Conservation (phyloP, 2,113 vertebrate species). For the Garra rufa region DNA sequence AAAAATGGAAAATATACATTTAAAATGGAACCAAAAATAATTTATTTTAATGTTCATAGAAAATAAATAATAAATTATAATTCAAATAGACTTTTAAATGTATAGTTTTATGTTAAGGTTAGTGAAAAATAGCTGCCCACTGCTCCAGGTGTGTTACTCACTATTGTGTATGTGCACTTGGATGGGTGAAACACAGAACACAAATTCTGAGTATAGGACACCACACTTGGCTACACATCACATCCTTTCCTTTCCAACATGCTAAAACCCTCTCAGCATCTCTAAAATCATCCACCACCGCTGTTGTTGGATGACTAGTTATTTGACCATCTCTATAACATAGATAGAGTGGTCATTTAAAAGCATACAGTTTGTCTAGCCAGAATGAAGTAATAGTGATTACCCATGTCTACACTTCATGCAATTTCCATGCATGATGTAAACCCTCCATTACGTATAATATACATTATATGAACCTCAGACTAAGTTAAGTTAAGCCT, state of each 20-base stretch:
- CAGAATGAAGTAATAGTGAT: constrained; percentile 1
- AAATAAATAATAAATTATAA: background rate
- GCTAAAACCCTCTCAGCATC: background rate
- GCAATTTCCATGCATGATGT: background rate
- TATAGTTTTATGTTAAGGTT: background rate
- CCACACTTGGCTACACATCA: too few relatives aligned
- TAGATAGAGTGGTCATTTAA: background rate
- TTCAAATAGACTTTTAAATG: background rate
- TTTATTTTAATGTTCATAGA: background rate
- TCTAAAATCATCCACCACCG: background rate
- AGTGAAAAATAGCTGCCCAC: background rate
- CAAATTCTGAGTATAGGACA: too few relatives aligned
- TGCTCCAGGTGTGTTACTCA: too few relatives aligned
- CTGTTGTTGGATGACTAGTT: background rate
- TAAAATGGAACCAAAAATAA: background rate
- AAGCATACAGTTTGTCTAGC: background rate
- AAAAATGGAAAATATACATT: background rate
- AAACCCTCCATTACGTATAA: constrained; percentile 15
- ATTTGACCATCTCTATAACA: background rate
- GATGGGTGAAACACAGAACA: too few relatives aligned
- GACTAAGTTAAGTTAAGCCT: background rate
- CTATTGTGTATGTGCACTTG: too few relatives aligned
- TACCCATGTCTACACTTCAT: constrained; percentile 10
- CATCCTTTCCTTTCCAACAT: background rate
- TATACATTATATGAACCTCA: background rate